Percentiles rank a stretch among this genome's conserved stretches.
Evolutionary conservation across 1,140 invertebrate genomes (phyloP).

Genomic region (Drosophila santomea): DNA sequence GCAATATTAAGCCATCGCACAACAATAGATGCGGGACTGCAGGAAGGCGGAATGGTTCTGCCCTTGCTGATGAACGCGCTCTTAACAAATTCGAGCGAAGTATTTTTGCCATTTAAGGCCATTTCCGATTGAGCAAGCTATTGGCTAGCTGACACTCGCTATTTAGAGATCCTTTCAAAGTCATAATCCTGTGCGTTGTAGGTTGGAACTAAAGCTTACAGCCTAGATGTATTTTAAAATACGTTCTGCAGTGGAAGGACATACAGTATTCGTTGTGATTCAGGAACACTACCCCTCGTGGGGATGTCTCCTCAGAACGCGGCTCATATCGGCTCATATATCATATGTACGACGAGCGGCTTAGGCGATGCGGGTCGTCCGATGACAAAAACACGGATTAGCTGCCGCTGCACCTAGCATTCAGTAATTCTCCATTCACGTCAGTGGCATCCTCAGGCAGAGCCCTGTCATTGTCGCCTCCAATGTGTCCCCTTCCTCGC

Average conservation of each 20-base stretch:
- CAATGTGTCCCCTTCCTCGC: background rate
- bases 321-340: conserved; percentile 37
- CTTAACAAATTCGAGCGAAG: background rate
- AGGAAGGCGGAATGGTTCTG: no score
- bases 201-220: no score
- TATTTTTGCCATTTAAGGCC: background rate
- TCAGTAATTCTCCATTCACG: conserved; percentile 50
- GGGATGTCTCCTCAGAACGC: conserved; percentile 12
- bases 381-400: conserved; percentile 56
- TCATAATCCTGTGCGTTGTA: no score
- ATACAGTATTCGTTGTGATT: conserved; percentile 3
- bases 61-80: conserved; percentile 9
- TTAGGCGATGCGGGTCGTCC: conserved; percentile 48
- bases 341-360: conserved; percentile 25
- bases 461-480: conserved; percentile 23
- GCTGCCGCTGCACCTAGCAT: conserved; percentile 46
- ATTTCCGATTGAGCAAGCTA: no score
- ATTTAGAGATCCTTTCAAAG: no score
- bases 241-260: background rate
- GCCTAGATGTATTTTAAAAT: no score
- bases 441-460: conserved; percentile 41
- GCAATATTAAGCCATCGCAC: conserved; percentile 74
- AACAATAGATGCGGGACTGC: conserved; percentile 5
- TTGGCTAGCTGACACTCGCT: no score
- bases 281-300: background rate